These are phyloP conservation scores for Rhyacichthys aspro DNA, from an alignment of 2,797 vertebrate genomes.

Conservation along the genomic window DNA sequence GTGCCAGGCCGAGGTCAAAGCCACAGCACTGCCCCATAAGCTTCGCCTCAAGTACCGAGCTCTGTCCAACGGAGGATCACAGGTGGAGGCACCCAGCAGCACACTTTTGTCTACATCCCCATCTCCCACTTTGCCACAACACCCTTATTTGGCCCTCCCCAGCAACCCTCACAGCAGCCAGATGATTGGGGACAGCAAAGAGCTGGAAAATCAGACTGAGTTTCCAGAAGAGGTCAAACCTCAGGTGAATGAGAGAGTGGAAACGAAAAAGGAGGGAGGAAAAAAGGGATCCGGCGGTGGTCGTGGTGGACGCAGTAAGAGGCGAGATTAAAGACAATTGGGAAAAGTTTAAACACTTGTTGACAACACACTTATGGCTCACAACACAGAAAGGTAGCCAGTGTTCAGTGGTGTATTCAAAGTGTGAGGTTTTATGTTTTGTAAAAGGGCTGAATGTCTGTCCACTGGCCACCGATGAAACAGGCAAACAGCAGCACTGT, in stretches of 20 bases:
- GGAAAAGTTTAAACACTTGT: constrained; percentile 24
- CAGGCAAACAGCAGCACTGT: neutral
- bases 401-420: constrained; percentile 43
- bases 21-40: constrained; percentile 84
- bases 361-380: constrained; percentile 42
- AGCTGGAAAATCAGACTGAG: constrained; percentile 58
- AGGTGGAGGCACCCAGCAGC: constrained; percentile 34
- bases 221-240: constrained; percentile 37
- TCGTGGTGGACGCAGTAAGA: constrained; percentile 68
- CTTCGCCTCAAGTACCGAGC: constrained; percentile 84
- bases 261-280: constrained; percentile 60
- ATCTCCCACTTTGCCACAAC: constrained; percentile 77
- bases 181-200: constrained; percentile 57
- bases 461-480: neutral
- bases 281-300: constrained; percentile 59
- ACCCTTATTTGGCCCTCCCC: constrained; percentile 80
- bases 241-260: constrained; percentile 38
- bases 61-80: constrained; percentile 64
- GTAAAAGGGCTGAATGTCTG: constrained; percentile 4
- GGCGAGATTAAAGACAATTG: constrained; percentile 62
- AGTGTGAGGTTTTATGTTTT: constrained; percentile 7
- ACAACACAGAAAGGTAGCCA: constrained; percentile 32
- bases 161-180: constrained; percentile 50
- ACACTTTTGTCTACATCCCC: constrained; percentile 50
- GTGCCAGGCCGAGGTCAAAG: constrained; percentile 73